Evolutionary conservation across 2,113 vertebrate species (phyloP), one percentile per base, ranked within the genome.

Genomic region (Hiodon tergisus): DNA sequence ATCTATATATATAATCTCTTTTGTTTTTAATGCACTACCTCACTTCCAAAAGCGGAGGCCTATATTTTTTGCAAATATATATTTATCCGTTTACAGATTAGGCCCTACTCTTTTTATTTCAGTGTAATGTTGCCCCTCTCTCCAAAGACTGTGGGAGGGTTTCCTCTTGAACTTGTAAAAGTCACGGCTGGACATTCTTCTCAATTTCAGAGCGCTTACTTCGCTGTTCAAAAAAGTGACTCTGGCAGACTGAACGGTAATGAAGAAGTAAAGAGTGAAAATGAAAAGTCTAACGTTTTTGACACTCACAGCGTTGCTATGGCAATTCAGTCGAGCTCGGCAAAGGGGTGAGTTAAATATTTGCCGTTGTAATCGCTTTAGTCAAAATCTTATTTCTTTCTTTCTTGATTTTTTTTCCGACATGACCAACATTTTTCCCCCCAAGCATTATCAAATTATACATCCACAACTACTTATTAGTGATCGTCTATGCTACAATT

Each of bases 331-430:
- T 79, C 75, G 66, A n/a, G 85, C 80, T 71, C 89, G 89, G 85
- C 91, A 90, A 79, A 91, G 90, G 85, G 90, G 91, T 92, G 84
- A 91, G 91, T 84, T 61, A 9, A 77, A 50, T 31, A 57, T 59
- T 74, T 68, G 59, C 61, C 62, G 47, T 13, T 61, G 65, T 54
- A 76, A 54, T 53, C 46, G 58, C 71, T 73, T 73, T 52, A 53
- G 57, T 68, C 53, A 61, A 57, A 61, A 51, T 53, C 16, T 46
- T 52, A 67, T 61, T 70, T 72, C 14, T 54, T 16, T 50, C 16
- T 31, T 53, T 46, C 10, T 66, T n/a, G 16, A 72, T 31, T 72
- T n/a, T 55, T 57, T 71, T 17, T 55, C 5, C 7, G 55, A 55
- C 51, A 66, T 63, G 13, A 66, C 6, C 70, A 48, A 13, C 13